Percentiles rank a stretch among this genome's conserved stretches.
Conservation (phyloP, 2,888 invertebrate genomes). For the Leptinotarsa rubiginosa region DNA sequence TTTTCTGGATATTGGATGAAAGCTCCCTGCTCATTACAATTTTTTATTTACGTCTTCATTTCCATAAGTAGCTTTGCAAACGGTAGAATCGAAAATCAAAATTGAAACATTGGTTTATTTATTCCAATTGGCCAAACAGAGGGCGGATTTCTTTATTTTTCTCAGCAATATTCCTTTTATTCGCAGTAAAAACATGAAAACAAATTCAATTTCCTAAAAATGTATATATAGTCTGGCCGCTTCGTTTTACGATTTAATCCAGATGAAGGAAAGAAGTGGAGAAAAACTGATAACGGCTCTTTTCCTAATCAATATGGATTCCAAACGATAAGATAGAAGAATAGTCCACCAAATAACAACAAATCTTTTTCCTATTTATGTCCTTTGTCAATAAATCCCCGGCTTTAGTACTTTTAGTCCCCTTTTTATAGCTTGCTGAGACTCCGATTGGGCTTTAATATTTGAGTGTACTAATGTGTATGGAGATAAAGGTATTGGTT, state of each 20-base stretch:
- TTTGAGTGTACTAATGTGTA: slow-evolving; percentile 22
- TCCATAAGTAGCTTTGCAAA: slow-evolving; percentile 42
- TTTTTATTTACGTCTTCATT: slow-evolving; percentile 43
- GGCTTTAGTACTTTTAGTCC: slow-evolving; percentile 38
- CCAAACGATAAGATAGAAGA: slow-evolving; percentile 41
- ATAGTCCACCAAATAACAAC: slow-evolving; percentile 47
- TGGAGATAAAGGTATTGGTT: neutral
- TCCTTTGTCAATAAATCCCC: slow-evolving; percentile 41
- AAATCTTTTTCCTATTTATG: slow-evolving; percentile 49
- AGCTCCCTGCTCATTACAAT: slow-evolving; percentile 39
- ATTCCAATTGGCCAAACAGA: slow-evolving; percentile 25
- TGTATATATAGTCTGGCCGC: slow-evolving; percentile 1
- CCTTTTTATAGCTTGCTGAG: slow-evolving; percentile 37
- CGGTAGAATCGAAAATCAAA: slow-evolving; percentile 28
- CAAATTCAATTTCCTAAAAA: slow-evolving; percentile 38
- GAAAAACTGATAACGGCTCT: slow-evolving; percentile 49
- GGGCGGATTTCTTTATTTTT: slow-evolving; percentile 2
- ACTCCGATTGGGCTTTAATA: slow-evolving; percentile 28
- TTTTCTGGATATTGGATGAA: slow-evolving; percentile 38
- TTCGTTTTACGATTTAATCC: slow-evolving; percentile 50
- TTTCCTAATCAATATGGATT: slow-evolving; percentile 51
- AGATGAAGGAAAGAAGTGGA: slow-evolving; percentile 50
- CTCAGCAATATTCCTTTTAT: slow-evolving; percentile 16
- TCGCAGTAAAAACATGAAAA: slow-evolving; percentile 35
- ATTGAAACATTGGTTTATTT: slow-evolving; percentile 29